These are phyloP conservation scores for Auanema freiburgensis DNA, from an alignment of 2,888 invertebrate genomes.

Conservation along the genomic window DNA sequence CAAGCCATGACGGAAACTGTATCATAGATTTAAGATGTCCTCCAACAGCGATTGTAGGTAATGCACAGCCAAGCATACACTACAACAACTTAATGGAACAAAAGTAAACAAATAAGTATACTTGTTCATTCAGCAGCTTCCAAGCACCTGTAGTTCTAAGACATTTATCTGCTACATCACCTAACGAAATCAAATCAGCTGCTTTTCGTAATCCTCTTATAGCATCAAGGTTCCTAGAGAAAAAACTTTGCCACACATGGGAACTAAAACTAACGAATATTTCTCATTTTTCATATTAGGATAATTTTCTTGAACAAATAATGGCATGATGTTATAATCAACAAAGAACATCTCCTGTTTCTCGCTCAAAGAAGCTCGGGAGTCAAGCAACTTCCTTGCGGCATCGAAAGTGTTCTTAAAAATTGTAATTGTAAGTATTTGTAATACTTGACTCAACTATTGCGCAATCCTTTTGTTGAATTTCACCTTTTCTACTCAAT, in stretches of 20 bases:
- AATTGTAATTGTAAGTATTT: slow-evolving; percentile 1
- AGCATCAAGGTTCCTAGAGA: slow-evolving; percentile 67
- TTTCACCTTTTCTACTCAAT: slow-evolving; percentile 69
- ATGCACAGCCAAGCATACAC: slow-evolving; percentile 85
- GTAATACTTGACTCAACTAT: slow-evolving; percentile 70
- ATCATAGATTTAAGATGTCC: slow-evolving; percentile 72
- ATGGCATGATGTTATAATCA: slow-evolving; percentile 91
- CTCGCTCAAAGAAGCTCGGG: slow-evolving; percentile 69
- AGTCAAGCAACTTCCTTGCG: slow-evolving; percentile 72
- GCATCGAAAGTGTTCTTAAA: slow-evolving; percentile 64
- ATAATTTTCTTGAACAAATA: slow-evolving; percentile 98
- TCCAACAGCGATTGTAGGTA: slow-evolving; percentile 83
- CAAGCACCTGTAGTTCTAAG: slow-evolving; percentile 78
- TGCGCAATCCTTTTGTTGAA: slow-evolving; percentile 80
- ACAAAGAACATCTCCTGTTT: slow-evolving; percentile 83
- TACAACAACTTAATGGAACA: slow-evolving; percentile 44
- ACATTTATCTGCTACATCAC: slow-evolving; percentile 81
- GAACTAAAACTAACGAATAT: slow-evolving; percentile 14
- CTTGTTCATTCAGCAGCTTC: slow-evolving; percentile 81
- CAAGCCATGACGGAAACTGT: slow-evolving; percentile 92
- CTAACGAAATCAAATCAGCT: slow-evolving; percentile 82
- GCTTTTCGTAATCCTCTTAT: slow-evolving; percentile 77
- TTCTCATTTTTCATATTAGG: slow-evolving; percentile 71
- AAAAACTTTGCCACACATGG: background rate
- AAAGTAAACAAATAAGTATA: slow-evolving; percentile 32